These are phyloP conservation scores for Diplogasteroides magnus DNA, from an alignment of 1,140 invertebrate species.

Conservation along the genomic window DNA sequence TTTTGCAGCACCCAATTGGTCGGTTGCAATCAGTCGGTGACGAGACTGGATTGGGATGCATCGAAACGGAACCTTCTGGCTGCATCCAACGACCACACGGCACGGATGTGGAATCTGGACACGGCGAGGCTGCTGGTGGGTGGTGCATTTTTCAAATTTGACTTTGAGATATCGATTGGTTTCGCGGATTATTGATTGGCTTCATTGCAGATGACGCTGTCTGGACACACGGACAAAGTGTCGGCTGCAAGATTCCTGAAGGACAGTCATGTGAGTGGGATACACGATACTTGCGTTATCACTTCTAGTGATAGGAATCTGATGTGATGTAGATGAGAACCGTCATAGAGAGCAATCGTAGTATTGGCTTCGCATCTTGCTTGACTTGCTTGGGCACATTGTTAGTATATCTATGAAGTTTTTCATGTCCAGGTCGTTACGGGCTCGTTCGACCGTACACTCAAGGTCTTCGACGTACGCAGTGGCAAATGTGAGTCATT, in stretches of 20 bases:
- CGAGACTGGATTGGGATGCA: conserved; percentile 17
- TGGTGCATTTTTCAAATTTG: background rate
- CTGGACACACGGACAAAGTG: conserved; percentile 90
- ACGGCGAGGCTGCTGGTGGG: conserved; percentile 21
- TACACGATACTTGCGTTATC: background rate
- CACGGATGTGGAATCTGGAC: conserved; percentile 26
- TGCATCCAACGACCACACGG: conserved; percentile 15
- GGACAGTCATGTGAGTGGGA: conserved; percentile 67
- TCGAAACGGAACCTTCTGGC: conserved; percentile 9
- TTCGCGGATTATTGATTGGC: background rate
- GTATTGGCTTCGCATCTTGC: too few relatives aligned
- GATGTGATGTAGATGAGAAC: too few relatives aligned
- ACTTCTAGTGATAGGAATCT: too few relatives aligned
- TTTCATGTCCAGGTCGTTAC: conserved; percentile 64
- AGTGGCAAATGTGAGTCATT: conserved; percentile 73
- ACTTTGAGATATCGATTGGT: background rate
- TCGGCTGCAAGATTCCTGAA: conserved; percentile 86
- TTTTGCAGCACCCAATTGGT: conserved; percentile 9
- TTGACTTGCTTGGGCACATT: too few relatives aligned
- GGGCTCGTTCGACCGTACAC: conserved; percentile 75
- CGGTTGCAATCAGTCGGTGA: conserved; percentile 18
- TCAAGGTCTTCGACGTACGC: conserved; percentile 93
- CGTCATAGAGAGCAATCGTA: too few relatives aligned
- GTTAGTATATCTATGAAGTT: too few relatives aligned
- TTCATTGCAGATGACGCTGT: conserved; percentile 79